These are phyloP conservation scores for Diplazon laetatorius DNA, from an alignment of 2,888 invertebrate genomes.

Conservation along the genomic window DNA sequence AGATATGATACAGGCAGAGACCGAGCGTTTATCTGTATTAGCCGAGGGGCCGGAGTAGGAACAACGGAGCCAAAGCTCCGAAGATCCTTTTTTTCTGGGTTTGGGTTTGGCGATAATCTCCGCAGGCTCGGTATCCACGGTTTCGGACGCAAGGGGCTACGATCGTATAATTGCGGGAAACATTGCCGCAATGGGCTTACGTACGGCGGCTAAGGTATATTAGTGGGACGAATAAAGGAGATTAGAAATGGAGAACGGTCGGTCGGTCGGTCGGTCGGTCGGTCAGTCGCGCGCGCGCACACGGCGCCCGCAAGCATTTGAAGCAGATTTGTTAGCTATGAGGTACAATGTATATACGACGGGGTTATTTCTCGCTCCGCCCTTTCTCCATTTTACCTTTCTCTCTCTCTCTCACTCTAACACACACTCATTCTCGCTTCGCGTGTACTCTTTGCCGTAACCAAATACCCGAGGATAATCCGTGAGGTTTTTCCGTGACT, in stretches of 20 bases:
- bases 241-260: conserved; percentile 65
- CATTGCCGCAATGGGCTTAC: conserved; percentile 61
- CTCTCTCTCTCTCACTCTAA: background rate
- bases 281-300: background rate
- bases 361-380: no score
- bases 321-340: conserved; percentile 36
- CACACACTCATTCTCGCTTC: background rate
- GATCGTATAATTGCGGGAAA: conserved; percentile 62
- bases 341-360: conserved; percentile 17
- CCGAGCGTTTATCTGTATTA: conserved; percentile 44
- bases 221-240: conserved; percentile 39
- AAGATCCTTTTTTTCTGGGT: conserved; percentile 21
- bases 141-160: conserved; percentile 20
- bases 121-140: background rate
- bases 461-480: conserved; percentile 47
- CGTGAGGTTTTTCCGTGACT: conserved; percentile 58
- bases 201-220: conserved; percentile 32
- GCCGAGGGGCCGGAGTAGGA: conserved; percentile 9
- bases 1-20: background rate
- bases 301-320: conserved; percentile 15
- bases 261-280: conserved; percentile 55
- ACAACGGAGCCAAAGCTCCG: background rate
- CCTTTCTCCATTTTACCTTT: no score
- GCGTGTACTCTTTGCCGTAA: conserved; percentile 32
- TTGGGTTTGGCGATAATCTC: conserved; percentile 50